phyloP scores from a whole-genome alignment of 2,888 invertebrate species.

The Psylliodes chrysocephalus region DNA sequence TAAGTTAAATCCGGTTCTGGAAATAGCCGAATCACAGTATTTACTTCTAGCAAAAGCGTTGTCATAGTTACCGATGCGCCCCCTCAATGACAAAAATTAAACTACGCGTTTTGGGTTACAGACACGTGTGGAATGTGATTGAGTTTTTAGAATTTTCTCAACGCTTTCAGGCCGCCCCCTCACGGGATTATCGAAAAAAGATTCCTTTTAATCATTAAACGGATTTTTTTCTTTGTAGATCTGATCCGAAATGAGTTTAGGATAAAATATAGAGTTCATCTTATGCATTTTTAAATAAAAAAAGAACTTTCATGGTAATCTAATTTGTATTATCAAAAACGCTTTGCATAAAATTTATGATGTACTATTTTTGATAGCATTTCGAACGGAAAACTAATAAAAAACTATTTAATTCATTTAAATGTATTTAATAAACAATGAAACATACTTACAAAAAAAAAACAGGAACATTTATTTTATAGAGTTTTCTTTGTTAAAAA shows the following conservation, averaged over 20 bases:
- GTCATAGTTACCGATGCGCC: conserved; percentile 41
- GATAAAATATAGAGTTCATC: background rate
- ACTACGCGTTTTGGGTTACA: conserved; percentile 13
- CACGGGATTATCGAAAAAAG: conserved; percentile 1
- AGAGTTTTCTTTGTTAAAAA: no score
- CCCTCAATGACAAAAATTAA: conserved; percentile 32
- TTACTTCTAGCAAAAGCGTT: conserved; percentile 31
- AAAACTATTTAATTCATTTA: no score
- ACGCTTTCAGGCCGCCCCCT: background rate
- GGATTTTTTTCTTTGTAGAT: conserved; percentile 10
- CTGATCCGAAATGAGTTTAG: background rate
- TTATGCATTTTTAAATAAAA: no score
- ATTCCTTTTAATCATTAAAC: conserved; percentile 15
- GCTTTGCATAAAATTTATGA: no score
- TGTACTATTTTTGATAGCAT: no score
- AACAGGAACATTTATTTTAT: no score
- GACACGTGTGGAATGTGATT: conserved; percentile 19
- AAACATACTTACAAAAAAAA: no score
- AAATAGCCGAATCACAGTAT: conserved; percentile 24
- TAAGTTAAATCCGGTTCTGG: background rate
- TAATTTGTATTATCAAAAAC: no score
- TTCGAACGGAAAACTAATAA: no score
- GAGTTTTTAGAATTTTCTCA: conserved; percentile 13
- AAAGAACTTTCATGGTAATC: no score
- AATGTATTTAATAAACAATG: no score